phyloP scores from a whole-genome alignment of 1,140 invertebrate species.

The Drepana arcuata region DNA sequence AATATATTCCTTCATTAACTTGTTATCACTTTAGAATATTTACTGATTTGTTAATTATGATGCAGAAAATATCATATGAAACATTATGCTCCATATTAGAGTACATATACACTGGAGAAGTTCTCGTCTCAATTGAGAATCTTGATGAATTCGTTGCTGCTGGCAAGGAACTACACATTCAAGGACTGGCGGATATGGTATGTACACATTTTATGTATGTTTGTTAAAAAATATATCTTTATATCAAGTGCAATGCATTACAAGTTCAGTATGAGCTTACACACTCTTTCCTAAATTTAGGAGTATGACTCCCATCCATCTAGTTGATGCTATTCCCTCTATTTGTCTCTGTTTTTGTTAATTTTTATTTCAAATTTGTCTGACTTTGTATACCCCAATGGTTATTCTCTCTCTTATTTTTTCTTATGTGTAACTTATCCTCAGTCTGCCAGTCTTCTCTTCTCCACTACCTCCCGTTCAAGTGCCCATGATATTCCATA shows the following conservation, averaged over 20 bases:
- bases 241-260: not conserved
- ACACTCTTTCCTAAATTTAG: not conserved
- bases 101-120: slow-evolving; percentile 52
- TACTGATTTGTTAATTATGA: slow-evolving; percentile 5
- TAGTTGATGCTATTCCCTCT: not conserved
- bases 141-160: slow-evolving; percentile 41
- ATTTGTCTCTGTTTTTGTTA: too few relatives aligned
- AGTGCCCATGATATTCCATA: not conserved
- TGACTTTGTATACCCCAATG: too few relatives aligned
- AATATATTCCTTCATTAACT: not conserved
- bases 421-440: too few relatives aligned
- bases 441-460: not conserved
- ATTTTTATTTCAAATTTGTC: not conserved
- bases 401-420: too few relatives aligned
- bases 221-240: not conserved
- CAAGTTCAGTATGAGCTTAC: not conserved
- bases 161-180: slow-evolving; percentile 43
- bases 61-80: slow-evolving; percentile 45
- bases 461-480: not conserved
- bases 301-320: not conserved
- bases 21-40: not conserved
- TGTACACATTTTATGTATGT: slow-evolving; percentile 32
- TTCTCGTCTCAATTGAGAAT: slow-evolving; percentile 37
- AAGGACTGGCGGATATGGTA: slow-evolving; percentile 38
- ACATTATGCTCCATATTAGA: slow-evolving; percentile 40